Conservation (phyloP, 2,113 vertebrate species). For the Oceanites oceanicus region DNA sequence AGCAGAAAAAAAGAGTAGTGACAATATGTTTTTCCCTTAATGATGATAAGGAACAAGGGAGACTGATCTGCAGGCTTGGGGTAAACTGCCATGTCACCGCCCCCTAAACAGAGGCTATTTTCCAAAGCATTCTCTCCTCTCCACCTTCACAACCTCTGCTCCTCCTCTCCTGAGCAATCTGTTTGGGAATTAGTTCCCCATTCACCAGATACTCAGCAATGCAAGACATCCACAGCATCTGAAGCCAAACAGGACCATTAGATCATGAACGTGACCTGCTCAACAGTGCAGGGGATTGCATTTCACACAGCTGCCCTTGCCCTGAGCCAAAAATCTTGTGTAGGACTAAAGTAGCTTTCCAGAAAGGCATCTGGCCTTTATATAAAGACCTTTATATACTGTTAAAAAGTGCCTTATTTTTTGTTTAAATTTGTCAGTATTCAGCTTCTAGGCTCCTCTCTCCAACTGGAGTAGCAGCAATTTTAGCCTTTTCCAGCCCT, state of each 20-base stretch:
- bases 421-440: conserved; percentile 5
- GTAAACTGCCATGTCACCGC: background rate
- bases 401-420: background rate
- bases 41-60: background rate
- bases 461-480: background rate
- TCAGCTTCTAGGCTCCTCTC: background rate
- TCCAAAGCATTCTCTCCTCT: background rate
- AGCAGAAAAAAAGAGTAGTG: background rate
- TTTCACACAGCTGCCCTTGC: conserved; percentile 50
- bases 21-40: background rate
- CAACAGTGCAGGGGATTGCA: background rate
- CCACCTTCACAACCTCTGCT: background rate
- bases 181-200: background rate
- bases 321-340: conserved; percentile 40
- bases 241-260: background rate
- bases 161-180: background rate
- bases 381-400: conserved; percentile 26
- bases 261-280: background rate
- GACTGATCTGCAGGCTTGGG: background rate
- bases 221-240: background rate
- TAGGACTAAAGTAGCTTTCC: conserved; percentile 29
- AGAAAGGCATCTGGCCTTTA: conserved; percentile 37
- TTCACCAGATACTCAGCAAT: background rate
- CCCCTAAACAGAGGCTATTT: background rate
- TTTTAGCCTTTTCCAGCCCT: background rate